Base-by-base conservation (phyloP, 2,113 vertebrate species). In the Oncorhynchus mykiss region DNA sequence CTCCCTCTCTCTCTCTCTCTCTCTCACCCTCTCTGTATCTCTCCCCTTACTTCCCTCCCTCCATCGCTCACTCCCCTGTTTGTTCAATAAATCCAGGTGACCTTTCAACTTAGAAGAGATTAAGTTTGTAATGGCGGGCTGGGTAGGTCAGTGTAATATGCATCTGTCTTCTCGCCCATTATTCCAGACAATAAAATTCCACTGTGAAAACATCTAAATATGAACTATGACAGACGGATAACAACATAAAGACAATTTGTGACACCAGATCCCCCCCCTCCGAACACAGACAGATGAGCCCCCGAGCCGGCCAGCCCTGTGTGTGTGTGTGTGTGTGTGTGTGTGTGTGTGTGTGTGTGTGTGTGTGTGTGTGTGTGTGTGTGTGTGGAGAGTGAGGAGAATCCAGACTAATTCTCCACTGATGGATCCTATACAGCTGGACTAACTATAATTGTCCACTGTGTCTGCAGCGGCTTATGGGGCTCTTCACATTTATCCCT, bases 201-300 rank as follows among this genome's bases (percentile, higher is more conserved):
- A 57, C 88, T 75, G 76, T 83, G 80, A 85, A 91, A 89, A 90
- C 89, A 87, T 82, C 81, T 77, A 81, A 81, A 90, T 88, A 90
- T 88, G 80, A 85, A 90, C 88, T 82, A 85, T 88, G 90, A 90
- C 84, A 82, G 80, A 85, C 75, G 67, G 77, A 5, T 79, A 82
- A 82, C 80, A n/a, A 82, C 84, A 86, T 82, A 78, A 80, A 83
- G 76, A 74, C 74, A 62, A 77, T 69, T 8, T 39, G 59, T 72
- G 87, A 84, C 80, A 91, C 78, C 78, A 39, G 88, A 91, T 86
- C 89, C 81, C 80, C 65, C 25, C 25, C 25, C 25, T 25, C 71
- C 22, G 49, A 31, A 60, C 48, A 34, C 68, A 70, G 20, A 11
- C 39, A 45, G 39, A 45, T 9, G 39, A 45, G 8, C 8, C 39